phyloP scores from a whole-genome alignment of 2,113 vertebrate genomes.

The Sinocyclocheilus maitianheensis region DNA sequence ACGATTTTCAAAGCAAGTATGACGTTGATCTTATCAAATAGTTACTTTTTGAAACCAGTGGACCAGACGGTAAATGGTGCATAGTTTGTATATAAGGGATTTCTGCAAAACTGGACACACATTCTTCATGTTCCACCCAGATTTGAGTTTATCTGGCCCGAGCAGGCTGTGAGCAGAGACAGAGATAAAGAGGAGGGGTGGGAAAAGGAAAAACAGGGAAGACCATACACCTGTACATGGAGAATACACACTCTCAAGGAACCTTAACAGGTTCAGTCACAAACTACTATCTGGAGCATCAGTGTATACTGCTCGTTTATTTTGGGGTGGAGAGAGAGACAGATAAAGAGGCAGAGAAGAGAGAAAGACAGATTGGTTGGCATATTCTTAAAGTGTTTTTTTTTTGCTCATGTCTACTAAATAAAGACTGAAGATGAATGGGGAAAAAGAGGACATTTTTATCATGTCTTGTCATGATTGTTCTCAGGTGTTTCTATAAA shows the following conservation, averaged over 20 bases:
- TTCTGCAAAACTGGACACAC: background rate
- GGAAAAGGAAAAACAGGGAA: slow-evolving; percentile 48
- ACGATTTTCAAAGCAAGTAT: background rate
- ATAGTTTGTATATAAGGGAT: background rate
- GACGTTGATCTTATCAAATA: background rate
- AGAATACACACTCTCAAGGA: slow-evolving; percentile 57
- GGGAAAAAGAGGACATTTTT: background rate
- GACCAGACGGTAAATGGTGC: background rate
- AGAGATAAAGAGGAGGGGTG: slow-evolving; percentile 66
- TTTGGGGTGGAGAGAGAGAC: background rate
- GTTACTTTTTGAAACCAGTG: background rate
- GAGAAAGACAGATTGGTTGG: background rate
- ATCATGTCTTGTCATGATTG: background rate
- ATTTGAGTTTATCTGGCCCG: slow-evolving; percentile 72
- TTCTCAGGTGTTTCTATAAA: slow-evolving; percentile 6
- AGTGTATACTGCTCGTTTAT: slow-evolving; percentile 29
- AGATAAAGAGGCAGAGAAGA: background rate
- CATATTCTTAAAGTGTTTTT: slow-evolving; percentile 6
- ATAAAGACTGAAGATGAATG: background rate
- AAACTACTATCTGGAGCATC: slow-evolving; percentile 44
- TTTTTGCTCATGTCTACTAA: slow-evolving; percentile 5
- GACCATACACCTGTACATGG: slow-evolving; percentile 53
- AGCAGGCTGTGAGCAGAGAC: slow-evolving; percentile 71
- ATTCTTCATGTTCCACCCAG: slow-evolving; percentile 1
- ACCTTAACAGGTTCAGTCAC: slow-evolving; percentile 57